Evolutionary conservation across 2,888 invertebrate genomes (phyloP).

Genomic region (Ophioninae sp.): DNA sequence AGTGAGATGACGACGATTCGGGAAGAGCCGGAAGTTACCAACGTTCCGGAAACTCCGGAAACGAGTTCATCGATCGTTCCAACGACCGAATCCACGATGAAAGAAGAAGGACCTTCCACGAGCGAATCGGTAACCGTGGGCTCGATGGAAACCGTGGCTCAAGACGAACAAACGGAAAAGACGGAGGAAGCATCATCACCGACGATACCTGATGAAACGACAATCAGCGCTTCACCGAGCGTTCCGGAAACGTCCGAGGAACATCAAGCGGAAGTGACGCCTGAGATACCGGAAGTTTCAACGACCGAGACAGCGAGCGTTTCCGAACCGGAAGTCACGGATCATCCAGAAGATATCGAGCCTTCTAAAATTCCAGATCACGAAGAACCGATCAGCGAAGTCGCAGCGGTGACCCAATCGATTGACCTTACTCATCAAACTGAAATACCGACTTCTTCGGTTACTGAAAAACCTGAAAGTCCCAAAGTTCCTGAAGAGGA

Average conservation of each 20-base stretch:
- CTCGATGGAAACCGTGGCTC: conserved; percentile 25
- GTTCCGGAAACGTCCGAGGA: conserved; percentile 51
- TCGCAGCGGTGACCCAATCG: conserved; percentile 51
- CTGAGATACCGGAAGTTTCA: neutral
- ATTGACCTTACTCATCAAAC: conserved; percentile 53
- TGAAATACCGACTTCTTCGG: conserved; percentile 27
- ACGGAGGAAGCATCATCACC: conserved; percentile 4
- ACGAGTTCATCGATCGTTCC: conserved; percentile 22
- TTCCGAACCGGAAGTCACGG: conserved; percentile 16
- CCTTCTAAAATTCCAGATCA: conserved; percentile 13
- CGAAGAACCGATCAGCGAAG: conserved; percentile 42
- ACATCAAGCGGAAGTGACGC: conserved; percentile 46
- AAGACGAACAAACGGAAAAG: conserved; percentile 46
- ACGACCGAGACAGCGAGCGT: conserved; percentile 2
- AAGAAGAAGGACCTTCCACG: conserved; percentile 4
- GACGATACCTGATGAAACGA: conserved; percentile 37
- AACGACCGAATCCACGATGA: conserved; percentile 1
- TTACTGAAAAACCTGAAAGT: conserved; percentile 35
- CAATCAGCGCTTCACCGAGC: conserved; percentile 55
- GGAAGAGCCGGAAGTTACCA: conserved; percentile 1
- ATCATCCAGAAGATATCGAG: conserved; percentile 16
- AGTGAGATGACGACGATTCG: conserved; percentile 1
- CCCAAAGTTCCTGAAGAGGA: conserved; percentile 38
- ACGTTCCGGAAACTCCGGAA: conserved; percentile 19
- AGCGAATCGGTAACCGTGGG: conserved; percentile 42